These are phyloP conservation scores for Daphoenositta chrysoptera DNA, from an alignment of 2,113 vertebrate species.

Conservation along the genomic window DNA sequence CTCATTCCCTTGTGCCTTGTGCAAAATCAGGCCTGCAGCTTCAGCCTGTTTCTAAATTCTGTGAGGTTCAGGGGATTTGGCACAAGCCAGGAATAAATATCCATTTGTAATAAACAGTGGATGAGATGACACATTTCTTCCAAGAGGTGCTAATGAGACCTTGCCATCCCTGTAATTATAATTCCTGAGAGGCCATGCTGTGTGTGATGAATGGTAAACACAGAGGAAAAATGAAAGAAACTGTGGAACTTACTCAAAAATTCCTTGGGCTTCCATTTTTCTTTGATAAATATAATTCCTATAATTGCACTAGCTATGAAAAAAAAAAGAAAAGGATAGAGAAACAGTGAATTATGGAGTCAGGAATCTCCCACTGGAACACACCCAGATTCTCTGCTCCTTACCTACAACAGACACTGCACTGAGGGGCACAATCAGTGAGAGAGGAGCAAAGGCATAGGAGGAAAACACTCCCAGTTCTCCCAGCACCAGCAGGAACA, in stretches of 20 bases:
- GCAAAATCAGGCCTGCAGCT: not conserved
- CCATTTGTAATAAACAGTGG: not conserved
- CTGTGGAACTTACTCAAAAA: conserved; percentile 86
- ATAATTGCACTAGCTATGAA: conserved; percentile 89
- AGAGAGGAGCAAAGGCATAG: conserved; percentile 90
- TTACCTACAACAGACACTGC: conserved; percentile 89
- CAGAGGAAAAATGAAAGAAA: not conserved
- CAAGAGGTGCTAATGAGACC: not conserved
- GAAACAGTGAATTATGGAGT: not conserved
- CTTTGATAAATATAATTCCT: conserved; percentile 92
- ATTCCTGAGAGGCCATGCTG: not conserved
- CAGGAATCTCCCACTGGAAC: not conserved
- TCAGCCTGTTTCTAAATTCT: not conserved
- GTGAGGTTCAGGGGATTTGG: not conserved
- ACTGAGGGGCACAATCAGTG: conserved; percentile 87
- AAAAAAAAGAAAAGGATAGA: not conserved
- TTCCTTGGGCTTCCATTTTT: conserved; percentile 90
- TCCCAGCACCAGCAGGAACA: conserved; percentile 84
- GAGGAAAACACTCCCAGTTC: conserved; percentile 89
- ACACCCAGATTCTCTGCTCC: not conserved
- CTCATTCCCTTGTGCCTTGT: not conserved
- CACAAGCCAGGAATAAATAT: not conserved
- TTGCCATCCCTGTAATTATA: not conserved
- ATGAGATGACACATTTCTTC: not conserved
- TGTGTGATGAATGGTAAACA: not conserved